A percentile compares a stretch with the other conserved stretches of the same genome.
phyloP scores from a whole-genome alignment of 1,140 invertebrate species.

The Zaprionus nigranus region DNA sequence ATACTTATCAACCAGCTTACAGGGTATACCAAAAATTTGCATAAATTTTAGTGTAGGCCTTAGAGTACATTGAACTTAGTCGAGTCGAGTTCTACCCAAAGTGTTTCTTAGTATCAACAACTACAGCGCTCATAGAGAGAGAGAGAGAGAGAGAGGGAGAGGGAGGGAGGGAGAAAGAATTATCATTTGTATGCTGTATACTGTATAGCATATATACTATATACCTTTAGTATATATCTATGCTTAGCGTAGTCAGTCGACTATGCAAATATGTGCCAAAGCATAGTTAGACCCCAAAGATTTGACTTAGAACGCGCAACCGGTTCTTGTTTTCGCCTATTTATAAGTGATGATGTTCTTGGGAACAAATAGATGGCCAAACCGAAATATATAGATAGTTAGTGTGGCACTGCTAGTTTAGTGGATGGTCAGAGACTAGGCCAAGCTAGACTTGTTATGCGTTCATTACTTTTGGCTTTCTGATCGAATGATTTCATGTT shows the following conservation, averaged over 20 bases:
- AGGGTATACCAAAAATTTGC: constrained; percentile 1
- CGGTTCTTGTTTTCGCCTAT: constrained; percentile 37
- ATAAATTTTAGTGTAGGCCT: constrained; percentile 15
- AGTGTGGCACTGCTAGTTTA: background rate
- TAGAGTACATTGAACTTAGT: constrained; percentile 31
- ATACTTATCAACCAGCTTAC: background rate
- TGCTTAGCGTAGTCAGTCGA: constrained; percentile 30
- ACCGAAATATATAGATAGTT: constrained; percentile 7
- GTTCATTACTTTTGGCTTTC: constrained; percentile 26
- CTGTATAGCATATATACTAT: constrained; percentile 20
- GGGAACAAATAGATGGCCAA: constrained; percentile 14
- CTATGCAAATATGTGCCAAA: constrained; percentile 71
- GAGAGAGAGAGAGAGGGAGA: background rate
- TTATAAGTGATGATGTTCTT: constrained; percentile 61
- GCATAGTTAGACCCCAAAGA: constrained; percentile 22
- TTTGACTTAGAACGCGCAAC: constrained; percentile 31
- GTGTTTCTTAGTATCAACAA: constrained; percentile 23
- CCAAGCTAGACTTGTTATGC: background rate
- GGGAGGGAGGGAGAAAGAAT: background rate
- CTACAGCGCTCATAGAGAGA: background rate
- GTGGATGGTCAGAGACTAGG: constrained; percentile 1
- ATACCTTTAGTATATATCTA: constrained; percentile 5
- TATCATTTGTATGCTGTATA: background rate
- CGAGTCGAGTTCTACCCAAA: background rate
- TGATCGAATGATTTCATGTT: constrained; percentile 22